Base-by-base conservation (phyloP, 2,888 invertebrate species). In the Megamerina dolium region DNA sequence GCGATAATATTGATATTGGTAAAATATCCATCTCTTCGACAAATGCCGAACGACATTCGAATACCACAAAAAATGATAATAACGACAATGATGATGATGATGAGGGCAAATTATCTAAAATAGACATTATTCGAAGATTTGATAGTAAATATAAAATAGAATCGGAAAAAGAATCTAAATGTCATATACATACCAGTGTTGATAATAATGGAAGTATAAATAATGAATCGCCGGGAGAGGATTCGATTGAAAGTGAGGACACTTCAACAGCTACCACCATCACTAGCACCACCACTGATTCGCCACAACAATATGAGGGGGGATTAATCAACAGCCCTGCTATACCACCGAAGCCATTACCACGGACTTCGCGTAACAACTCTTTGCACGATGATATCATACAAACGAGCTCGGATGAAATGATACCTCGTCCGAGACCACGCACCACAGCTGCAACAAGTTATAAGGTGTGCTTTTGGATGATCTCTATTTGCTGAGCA, bases 281-380 rank as follows among this genome's bases (percentile, higher is more conserved):
- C 9, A 39, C 32, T 19, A 30, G 35, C n/a, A 30, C 35, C 9
- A 18, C 29, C 14, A 29, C 48, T 13, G 32, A 45, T 18, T 38
- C 39, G 53, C 52, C 16, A 53, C 55, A 37, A 53, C 63, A 47
- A 52, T 54, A 12, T 54, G 61, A 41, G n/a, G 54, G 60, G 37
- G 53, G 51, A 6, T 51, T 54, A 13, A 39, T 31, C 21, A 26
- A 26, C 31, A 30, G 36, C 18, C 37, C 36, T 17, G 23, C 73
- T 71, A 75, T 80, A 35, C 82, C 84, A 2, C 88, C 88, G 1
- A 88, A 87, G 64, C 88, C 89, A 12, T 73, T 88, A 72, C 88
- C 89, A 1, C 77, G 88, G 56, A 82, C 85, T 0, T 87, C 81
- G 33, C 75, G 82, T 57, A 76, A 81, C 31, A 79, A 79, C 58